Conservation (phyloP, 2,113 vertebrate species). For the Lepisosteus osseus region DNA sequence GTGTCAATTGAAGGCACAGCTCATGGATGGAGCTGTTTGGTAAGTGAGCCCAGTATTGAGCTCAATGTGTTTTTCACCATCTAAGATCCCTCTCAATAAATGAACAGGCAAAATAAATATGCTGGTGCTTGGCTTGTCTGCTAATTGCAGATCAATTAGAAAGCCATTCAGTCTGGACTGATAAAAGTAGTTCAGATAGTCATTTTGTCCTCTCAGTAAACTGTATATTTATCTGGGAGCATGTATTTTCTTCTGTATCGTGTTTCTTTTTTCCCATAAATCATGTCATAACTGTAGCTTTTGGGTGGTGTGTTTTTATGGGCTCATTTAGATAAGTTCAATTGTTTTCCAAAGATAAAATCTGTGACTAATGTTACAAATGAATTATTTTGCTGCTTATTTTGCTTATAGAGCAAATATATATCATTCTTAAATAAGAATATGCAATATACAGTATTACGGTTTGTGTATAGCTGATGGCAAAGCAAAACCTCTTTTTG, state of each 20-base stretch:
- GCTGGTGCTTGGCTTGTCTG: neutral
- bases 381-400: neutral
- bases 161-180: slow-evolving; percentile 11
- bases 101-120: slow-evolving; percentile 7
- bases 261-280: neutral
- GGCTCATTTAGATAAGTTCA: too few relatives aligned
- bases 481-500: too few relatives aligned
- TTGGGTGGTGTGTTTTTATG: neutral
- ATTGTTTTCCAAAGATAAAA: neutral
- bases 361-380: neutral
- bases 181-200: slow-evolving; percentile 10
- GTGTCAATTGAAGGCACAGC: slow-evolving; percentile 46
- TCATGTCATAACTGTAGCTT: slow-evolving; percentile 1
- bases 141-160: slow-evolving; percentile 16
- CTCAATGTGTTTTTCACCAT: neutral
- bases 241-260: neutral
- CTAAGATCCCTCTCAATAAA: slow-evolving; percentile 12
- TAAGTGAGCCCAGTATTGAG: slow-evolving; percentile 2
- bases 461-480: too few relatives aligned
- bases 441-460: too few relatives aligned
- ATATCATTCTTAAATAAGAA: too few relatives aligned
- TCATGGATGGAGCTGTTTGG: slow-evolving; percentile 24
- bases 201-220: neutral
- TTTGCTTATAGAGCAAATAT: too few relatives aligned
- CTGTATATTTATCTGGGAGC: too few relatives aligned